Evolutionary conservation across 1,140 invertebrate genomes (phyloP), one percentile per base, ranked within the genome.

Genomic region (Drosophila nebulosa): DNA sequence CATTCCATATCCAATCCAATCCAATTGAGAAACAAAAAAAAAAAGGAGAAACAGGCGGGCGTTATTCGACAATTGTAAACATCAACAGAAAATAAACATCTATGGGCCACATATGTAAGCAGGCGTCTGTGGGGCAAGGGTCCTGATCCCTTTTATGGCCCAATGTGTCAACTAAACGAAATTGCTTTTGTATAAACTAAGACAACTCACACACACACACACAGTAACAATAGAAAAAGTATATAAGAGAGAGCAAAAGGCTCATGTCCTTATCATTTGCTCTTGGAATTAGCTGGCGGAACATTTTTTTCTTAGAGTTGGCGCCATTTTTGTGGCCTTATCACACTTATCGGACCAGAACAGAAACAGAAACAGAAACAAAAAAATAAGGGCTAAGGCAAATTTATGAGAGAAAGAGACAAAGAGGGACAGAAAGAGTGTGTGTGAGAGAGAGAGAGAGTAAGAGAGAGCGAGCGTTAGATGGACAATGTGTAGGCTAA

Each of bases 61-160:
- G 27, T 27, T 24, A 53, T 30, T 9, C 51, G 26, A 32, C 46
- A 62, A 61, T 16, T 46, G 39, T 46, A 46, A 46, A 46, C 39
- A 46, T 46, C 39, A 46, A 46, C 39, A 46, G 39, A 46, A 46
- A 46, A 46, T 46, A 46, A 46, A 46, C 39, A 46, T 46, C 39
- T 46, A 46, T 46, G 39, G 39, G 39, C 39, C 39, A 46, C 39
- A 46, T 21, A 46, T 46, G 16, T 21, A 46, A 74, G 53, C 58
- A 63, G 61, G 61, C 61, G 61, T 61, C 32, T 64, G 53, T 16
- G 27, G 32, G 18, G 36, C n/a, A 36, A 10, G 52, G 52, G 55
- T 74, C 70, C 71, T 74, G 71, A 74, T 74, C 69, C 65, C 66
- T 78, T 78, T 64, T 64, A 71, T 69, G 65, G 61, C 60, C 39